These are phyloP conservation scores for Bos javanicus DNA, from an alignment of 2,113 vertebrate genomes.

Conservation along the genomic window DNA sequence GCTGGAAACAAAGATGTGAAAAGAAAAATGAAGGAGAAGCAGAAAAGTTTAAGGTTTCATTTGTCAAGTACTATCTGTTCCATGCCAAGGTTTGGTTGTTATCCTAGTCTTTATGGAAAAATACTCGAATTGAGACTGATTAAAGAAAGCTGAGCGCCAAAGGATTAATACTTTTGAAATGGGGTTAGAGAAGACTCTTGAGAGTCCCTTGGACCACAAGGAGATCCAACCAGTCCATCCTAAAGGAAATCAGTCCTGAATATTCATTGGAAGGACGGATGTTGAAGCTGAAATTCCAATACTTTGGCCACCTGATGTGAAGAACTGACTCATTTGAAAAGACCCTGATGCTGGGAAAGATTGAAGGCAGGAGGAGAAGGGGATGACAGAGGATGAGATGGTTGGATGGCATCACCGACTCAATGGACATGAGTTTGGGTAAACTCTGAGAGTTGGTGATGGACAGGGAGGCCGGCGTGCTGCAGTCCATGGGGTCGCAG, in stretches of 20 bases:
- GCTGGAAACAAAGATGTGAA: background rate
- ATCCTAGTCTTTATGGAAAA: background rate
- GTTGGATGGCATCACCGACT: background rate
- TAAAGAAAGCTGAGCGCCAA: background rate
- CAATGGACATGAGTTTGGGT: background rate
- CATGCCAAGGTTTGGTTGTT: background rate
- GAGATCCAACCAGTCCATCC: background rate
- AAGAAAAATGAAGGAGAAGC: background rate
- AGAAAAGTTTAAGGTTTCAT: background rate
- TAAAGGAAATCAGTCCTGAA: background rate
- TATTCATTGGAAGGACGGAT: background rate
- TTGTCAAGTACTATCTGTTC: background rate
- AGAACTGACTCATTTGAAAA: background rate
- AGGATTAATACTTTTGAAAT: background rate
- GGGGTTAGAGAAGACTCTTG: background rate
- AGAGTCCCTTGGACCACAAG: background rate
- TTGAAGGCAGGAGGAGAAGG: background rate
- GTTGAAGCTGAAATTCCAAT: background rate
- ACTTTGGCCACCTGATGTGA: background rate
- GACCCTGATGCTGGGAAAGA: background rate
- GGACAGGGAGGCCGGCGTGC: background rate
- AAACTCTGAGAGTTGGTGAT: background rate
- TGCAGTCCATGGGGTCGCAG: background rate
- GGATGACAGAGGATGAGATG: background rate
- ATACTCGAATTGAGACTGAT: background rate